Evolutionary conservation across 2,888 invertebrate genomes (phyloP).

Genomic region (Protophormia terraenovae): DNA sequence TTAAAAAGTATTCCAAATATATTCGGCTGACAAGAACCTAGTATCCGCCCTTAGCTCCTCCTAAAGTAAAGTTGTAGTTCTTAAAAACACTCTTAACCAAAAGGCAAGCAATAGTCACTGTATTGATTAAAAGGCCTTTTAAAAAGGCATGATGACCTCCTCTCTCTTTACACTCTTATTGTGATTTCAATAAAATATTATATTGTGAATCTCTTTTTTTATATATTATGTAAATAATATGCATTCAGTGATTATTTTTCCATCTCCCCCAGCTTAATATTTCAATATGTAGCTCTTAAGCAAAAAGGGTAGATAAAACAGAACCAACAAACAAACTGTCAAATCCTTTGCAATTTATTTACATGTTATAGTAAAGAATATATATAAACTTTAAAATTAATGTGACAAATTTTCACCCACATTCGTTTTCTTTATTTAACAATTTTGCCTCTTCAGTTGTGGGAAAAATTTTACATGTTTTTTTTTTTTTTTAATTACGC

Average conservation of each 20-base stretch:
- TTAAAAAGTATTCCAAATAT: no score
- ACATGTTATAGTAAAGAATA: background rate
- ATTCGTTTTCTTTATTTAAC: conserved; percentile 11
- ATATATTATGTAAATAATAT: conserved; percentile 34
- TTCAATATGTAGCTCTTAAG: background rate
- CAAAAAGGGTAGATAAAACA: conserved; percentile 33
- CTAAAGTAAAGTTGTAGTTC: no score
- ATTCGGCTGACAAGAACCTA: no score
- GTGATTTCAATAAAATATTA: conserved; percentile 52
- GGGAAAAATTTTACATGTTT: conserved; percentile 25
- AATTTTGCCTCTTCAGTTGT: background rate
- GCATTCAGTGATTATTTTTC: background rate
- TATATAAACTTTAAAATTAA: conserved; percentile 59
- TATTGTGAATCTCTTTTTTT: conserved; percentile 6
- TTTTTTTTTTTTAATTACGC: background rate
- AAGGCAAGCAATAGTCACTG: no score
- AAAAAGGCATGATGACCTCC: background rate
- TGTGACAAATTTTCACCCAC: conserved; percentile 68
- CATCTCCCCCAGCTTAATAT: conserved; percentile 2
- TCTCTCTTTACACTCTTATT: background rate
- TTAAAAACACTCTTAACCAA: no score
- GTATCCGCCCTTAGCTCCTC: no score
- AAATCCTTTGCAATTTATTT: conserved; percentile 27
- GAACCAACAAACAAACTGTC: conserved; percentile 8
- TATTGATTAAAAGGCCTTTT: background rate